phyloP scores from a whole-genome alignment of 2,797 vertebrate genomes.

The Hephaestus fuliginosus region DNA sequence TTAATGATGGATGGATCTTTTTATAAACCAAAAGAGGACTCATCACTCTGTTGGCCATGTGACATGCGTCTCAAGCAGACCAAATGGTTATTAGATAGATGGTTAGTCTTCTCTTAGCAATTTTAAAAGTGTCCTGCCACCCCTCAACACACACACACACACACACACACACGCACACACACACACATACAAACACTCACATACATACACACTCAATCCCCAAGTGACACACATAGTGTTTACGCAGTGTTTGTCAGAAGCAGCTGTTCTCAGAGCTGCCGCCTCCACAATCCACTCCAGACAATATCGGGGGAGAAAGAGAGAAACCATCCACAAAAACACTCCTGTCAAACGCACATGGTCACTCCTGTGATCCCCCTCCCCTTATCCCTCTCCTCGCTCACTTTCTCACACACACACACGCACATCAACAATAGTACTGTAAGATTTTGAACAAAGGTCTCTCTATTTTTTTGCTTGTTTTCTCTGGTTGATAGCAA shows the following conservation, averaged over 20 bases:
- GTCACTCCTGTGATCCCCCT: constrained; percentile 59
- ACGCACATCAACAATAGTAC: constrained; percentile 25
- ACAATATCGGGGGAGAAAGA: constrained; percentile 67
- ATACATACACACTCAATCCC: constrained; percentile 52
- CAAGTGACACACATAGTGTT: constrained; percentile 69
- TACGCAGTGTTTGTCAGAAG: constrained; percentile 74
- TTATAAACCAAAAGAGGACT: constrained; percentile 29
- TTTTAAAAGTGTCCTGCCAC: constrained; percentile 55
- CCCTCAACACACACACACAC: constrained; percentile 41
- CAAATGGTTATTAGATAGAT: constrained; percentile 44
- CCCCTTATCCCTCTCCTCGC: constrained; percentile 4
- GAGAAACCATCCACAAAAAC: constrained; percentile 69
- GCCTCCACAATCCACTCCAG: constrained; percentile 77
- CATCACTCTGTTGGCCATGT: constrained; percentile 24
- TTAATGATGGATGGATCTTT: constrained; percentile 35
- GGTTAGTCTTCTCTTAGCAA: constrained; percentile 47
- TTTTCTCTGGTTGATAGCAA: constrained; percentile 23
- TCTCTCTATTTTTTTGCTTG: constrained; percentile 13
- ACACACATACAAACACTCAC: constrained; percentile 24
- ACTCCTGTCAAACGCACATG: constrained; percentile 80
- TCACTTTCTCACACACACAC: constrained; percentile 22
- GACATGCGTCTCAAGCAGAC: constrained; percentile 51
- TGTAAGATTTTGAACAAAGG: constrained; percentile 31
- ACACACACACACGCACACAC: constrained; percentile 24
- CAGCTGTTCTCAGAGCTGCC: constrained; percentile 77